Evolutionary conservation across 2,888 invertebrate species (phyloP), one percentile per base, ranked within the genome.

Genomic region (Celastrina argiolus): DNA sequence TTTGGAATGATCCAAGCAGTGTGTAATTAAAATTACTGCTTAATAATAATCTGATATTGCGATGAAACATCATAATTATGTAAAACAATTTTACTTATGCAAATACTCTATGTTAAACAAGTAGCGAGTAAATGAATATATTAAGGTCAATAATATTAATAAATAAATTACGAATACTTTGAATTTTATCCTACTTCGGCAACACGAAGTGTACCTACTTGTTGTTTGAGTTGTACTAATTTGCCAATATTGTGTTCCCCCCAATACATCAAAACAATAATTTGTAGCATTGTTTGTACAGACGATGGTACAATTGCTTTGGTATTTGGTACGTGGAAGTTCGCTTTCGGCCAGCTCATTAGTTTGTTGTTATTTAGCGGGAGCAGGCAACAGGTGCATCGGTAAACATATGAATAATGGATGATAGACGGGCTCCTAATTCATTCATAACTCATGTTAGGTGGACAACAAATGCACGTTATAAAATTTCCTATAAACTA

Each of bases 351-450:
- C 58, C 63, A 34, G 36, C 42, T 22, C 51, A 63, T 68, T 66
- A 67, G 66, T 68, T 71, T 73, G 68, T 66, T 65, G 65, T 67
- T 66, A 68, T 61, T 65, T 65, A 18, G 45, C 45, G 45, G 64
- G 67, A 69, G 66, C 51, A 63, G 67, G 65, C 75, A 76, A 78
- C 75, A 76, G 76, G 76, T 76, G 75, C 74, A 73, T 72, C 73
- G 73, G 74, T 68, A 69, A 69, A 69, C 73, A 69, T 80, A 80
- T 85, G 83, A 85, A 83, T 85, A 81, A 85, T 86, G 79, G 75
- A 81, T 73, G 74, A 70, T 69, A 71, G 68, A 71, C 65, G 69
- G 71, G 14, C 69, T 70, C 74, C 80, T 86, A 87, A 86, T 84
- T 84, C 83, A 84, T 84, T 82, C 78, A 74, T 75, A 75, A 77